Base-by-base conservation (phyloP, 2,113 vertebrate genomes). In the Pygoscelis adeliae region DNA sequence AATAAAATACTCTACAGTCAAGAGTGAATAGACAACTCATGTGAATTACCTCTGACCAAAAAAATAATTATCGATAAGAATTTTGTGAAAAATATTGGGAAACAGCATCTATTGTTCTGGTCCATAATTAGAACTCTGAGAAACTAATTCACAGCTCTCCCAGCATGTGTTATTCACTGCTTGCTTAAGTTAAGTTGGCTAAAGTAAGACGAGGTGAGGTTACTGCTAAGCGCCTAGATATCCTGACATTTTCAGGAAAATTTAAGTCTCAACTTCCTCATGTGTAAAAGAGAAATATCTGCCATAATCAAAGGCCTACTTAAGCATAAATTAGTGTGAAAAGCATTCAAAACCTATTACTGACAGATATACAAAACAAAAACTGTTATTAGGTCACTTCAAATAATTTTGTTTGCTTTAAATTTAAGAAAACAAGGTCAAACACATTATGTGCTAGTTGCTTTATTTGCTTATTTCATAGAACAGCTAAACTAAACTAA, bases 61-160 rank as follows among this genome's bases (percentile, higher is more conserved):
- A 88, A 49, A 74, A 26, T 5, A 61, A 63, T 76, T 50, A 59
- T 2, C 38, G 27, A 72, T 38, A 87, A 83, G 15, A 87, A 59
- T 67, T 74, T 78, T 52, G 83, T 19, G 69, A 88, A 73, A 88
- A 84, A 73, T 20, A 91, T 32, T 71, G 30, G 69, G 61, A 87
- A 94, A 92, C 34, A 92, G 18, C 38, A 71, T 47, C 73, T 65
- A 92, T 47, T 95, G 94, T 93, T 93, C 62, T 76, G 61, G 47
- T 44, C 66, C 82, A 81, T 83, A 73, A 96, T 66, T 46, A 95
- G 58, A 95, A 87, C 30, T 65, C 71, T 78, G 76, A 79, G 40
- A 80, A 92, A 82, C 27, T 34, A 82, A 92, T 74, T 78, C 72
- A 80, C 89, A 89, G 62, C 36, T 89, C 55, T 91, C 59, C n/a